phyloP scores from a whole-genome alignment of 2,113 vertebrate species.

The Cervus canadensis region DNA sequence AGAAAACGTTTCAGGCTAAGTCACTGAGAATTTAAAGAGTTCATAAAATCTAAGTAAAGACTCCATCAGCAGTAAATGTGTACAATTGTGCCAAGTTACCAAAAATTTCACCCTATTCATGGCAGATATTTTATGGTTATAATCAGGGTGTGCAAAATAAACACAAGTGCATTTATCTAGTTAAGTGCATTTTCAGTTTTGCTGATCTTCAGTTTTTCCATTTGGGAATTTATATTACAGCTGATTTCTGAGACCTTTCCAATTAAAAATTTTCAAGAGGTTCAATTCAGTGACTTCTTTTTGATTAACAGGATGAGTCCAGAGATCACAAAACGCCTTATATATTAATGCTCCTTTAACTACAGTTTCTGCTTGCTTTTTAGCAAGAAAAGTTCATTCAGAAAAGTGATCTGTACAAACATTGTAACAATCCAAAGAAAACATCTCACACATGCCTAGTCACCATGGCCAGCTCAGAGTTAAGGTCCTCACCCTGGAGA shows the following conservation, averaged over 20 bases:
- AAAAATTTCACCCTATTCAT: neutral
- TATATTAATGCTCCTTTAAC: neutral
- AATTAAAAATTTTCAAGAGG: neutral
- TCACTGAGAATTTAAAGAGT: neutral
- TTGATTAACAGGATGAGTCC: neutral
- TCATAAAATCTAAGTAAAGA: constrained; percentile 22
- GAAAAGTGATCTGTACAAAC: neutral
- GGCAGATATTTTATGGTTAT: neutral
- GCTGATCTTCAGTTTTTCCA: constrained; percentile 25
- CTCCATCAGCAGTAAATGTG: neutral
- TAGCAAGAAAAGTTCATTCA: neutral
- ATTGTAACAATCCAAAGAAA: neutral
- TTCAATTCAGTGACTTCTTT: neutral
- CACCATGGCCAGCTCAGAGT: neutral
- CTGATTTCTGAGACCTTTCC: constrained; percentile 5
- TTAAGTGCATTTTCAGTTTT: neutral
- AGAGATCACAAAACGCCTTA: neutral
- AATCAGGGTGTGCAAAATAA: neutral
- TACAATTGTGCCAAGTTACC: neutral
- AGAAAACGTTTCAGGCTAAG: neutral
- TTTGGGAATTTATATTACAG: neutral
- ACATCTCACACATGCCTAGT: neutral
- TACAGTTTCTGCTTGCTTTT: neutral
- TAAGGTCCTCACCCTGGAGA: neutral
- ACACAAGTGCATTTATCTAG: neutral